Evolutionary conservation across 2,797 vertebrate genomes (phyloP).

Genomic region (Amazonetta brasiliensis): DNA sequence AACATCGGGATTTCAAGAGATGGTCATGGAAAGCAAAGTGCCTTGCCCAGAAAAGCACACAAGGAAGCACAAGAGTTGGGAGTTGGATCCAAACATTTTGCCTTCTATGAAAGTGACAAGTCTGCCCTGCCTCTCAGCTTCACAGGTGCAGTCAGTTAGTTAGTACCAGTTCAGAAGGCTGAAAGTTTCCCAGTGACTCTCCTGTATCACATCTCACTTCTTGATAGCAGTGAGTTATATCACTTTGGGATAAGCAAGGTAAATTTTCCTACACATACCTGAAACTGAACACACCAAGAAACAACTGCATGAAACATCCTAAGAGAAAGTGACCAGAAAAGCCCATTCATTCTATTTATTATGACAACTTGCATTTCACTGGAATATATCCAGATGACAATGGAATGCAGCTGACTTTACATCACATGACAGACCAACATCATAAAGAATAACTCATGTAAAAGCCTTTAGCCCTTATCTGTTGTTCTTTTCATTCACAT

Average conservation of each 20-base stretch:
- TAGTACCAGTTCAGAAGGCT: neutral
- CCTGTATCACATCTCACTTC: neutral
- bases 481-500: constrained; percentile 24
- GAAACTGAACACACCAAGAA: neutral
- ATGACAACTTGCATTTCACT: constrained; percentile 48
- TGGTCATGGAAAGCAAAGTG: neutral
- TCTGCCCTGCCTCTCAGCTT: neutral
- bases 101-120: neutral
- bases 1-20: neutral
- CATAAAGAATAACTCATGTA: constrained; percentile 40
- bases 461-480: constrained; percentile 26
- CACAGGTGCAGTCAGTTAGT: neutral
- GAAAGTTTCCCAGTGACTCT: neutral
- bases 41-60: neutral
- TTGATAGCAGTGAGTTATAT: neutral
- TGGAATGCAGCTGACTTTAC: constrained; percentile 27
- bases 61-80: neutral
- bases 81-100: neutral
- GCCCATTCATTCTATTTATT: constrained; percentile 38
- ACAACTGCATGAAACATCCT: neutral
- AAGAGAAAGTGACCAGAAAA: constrained; percentile 16
- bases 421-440: constrained; percentile 47
- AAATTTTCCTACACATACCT: neutral
- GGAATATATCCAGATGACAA: constrained; percentile 36
- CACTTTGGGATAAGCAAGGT: neutral